Evolutionary conservation across 1,140 invertebrate species (phyloP), one percentile per base, ranked within the genome.

Genomic region (Periplaneta americana): DNA sequence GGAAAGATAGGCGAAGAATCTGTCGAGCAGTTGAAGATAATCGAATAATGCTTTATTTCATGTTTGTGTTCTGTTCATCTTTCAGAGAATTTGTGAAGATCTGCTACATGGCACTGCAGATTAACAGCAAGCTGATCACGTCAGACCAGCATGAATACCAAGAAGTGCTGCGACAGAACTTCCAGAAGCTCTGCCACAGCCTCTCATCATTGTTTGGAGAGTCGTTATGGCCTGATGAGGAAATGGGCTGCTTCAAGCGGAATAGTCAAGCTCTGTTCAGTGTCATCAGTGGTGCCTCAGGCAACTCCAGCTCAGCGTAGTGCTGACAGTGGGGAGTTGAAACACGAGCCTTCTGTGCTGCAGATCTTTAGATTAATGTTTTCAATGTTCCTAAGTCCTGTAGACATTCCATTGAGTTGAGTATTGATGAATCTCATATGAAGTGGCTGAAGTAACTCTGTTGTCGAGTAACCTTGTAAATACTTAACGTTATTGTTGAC

Each of bases 121-220:
- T 98, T 78, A 98, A 98, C 89, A 94, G 93, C 31, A 94, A 94
- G 84, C 89, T 98, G 76, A 96, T 98, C 83, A 92, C 92, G 48
- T 92, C 92, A 9, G 96, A 98, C 88, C 96, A 98, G 86, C 91
- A 94, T 34, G 94, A 97, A 84, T 98, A 98, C 86, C 97, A 98
- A 86, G 94, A 96, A 85, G 94, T 94, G 0, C 88, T 98, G 11
- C 93, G 94, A 84, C 89, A 93, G 37, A 98, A 97, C 87, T 98
- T 96, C 89, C 93, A 94, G 84, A 96, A 97, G 84, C 90, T 98
- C 32, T 95, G 95, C 82, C 91, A 93, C 80, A 93, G 93, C 66
- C 89, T 98, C n/a, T 93, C 94, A 39, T 88, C 89, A 36, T 87
- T 96, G 80, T 90, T 95, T 36, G 93, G 93, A 3, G 94, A 95